Percentiles rank a stretch among this genome's conserved stretches.
Conservation (phyloP, 2,797 vertebrate species). For the Protosalanx chinensis region DNA sequence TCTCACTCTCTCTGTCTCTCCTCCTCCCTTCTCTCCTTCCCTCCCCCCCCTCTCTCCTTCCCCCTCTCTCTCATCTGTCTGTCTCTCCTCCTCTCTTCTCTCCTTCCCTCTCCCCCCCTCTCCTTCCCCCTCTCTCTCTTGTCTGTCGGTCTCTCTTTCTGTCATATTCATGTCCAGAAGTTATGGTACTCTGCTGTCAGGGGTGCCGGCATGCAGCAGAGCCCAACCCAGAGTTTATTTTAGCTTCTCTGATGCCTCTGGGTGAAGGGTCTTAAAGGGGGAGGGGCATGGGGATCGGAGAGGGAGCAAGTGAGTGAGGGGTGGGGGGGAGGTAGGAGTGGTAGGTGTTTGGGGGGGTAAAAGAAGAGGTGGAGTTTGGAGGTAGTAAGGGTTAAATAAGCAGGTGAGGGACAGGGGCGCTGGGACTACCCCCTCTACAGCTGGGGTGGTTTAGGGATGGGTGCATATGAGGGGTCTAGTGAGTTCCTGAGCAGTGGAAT, state of each 20-base stretch:
- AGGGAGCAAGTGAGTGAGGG: too few relatives aligned
- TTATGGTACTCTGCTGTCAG: constrained; percentile 38
- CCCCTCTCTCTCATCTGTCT: not conserved
- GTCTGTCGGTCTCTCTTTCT: not conserved
- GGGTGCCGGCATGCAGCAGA: constrained; percentile 30
- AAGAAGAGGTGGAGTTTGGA: too few relatives aligned
- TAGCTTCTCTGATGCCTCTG: constrained; percentile 24
- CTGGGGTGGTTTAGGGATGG: not conserved
- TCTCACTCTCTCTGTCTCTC: not conserved
- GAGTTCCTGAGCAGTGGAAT: not conserved
- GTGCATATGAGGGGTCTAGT: not conserved
- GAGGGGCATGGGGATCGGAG: too few relatives aligned
- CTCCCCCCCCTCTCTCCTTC: not conserved
- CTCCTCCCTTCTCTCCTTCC: not conserved
- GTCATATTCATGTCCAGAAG: constrained; percentile 33
- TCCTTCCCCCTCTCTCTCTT: not conserved
- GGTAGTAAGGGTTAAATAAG: too few relatives aligned
- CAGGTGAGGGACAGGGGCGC: too few relatives aligned
- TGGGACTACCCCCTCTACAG: too few relatives aligned
- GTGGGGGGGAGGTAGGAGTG: too few relatives aligned
- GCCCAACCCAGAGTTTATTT: constrained; percentile 60
- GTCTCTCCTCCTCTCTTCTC: not conserved
- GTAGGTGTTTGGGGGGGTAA: not conserved
- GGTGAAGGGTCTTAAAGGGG: not conserved
- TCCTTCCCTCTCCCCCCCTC: not conserved